A percentile compares a stretch with the other conserved stretches of the same genome.
Conservation (phyloP, 2,113 vertebrate species). For the Malurus elegans region DNA sequence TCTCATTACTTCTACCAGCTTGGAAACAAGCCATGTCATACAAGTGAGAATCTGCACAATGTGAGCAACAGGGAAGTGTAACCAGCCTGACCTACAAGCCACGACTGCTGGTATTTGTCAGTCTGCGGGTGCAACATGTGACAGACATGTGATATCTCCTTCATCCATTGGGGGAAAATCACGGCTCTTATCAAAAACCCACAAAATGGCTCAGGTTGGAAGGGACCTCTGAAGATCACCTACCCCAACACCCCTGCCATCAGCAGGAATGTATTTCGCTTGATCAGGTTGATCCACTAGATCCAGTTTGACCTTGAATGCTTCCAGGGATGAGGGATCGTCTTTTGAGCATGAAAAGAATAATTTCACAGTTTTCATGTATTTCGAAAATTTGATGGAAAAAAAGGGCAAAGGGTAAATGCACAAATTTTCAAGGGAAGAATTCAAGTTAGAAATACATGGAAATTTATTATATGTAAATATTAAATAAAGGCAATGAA, state of each 20-base stretch:
- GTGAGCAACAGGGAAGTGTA: background rate
- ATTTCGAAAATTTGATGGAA: background rate
- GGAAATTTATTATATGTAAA: background rate
- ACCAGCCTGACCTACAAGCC: background rate
- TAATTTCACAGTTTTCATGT: background rate
- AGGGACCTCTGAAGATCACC: background rate
- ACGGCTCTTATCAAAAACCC: background rate
- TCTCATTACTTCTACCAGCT: background rate
- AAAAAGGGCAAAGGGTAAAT: background rate
- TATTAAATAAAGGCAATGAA: background rate
- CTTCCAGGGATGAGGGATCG: background rate
- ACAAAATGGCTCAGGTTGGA: accelerated
- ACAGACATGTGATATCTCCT: background rate
- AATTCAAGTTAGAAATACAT: background rate
- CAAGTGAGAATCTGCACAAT: background rate
- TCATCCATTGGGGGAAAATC: background rate
- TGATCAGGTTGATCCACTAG: background rate
- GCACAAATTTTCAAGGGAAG: background rate
- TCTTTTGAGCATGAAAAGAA: background rate
- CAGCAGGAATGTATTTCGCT: background rate
- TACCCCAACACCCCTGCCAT: background rate
- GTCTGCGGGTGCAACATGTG: background rate
- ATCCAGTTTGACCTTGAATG: background rate
- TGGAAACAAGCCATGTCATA: background rate
- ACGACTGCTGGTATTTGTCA: accelerated